Base-by-base conservation (phyloP, 1,140 invertebrate species). In the Delia radicum region DNA sequence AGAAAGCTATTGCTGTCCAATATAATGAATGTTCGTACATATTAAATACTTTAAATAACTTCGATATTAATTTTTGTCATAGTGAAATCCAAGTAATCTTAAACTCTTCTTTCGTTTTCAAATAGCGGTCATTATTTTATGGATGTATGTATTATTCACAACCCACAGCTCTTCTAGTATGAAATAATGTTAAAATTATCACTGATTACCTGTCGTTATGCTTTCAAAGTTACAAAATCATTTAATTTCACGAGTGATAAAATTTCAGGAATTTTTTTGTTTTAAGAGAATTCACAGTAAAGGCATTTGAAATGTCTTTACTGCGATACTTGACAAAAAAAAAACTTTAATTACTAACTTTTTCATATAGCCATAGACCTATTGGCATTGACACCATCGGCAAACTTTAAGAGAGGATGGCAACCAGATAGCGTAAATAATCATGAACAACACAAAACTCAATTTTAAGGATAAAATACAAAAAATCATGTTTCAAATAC, bases 231-330 rank as follows among this genome's bases (percentile, higher is more conserved):
- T 55, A 21, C n/a, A 55, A 55, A 55, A 21, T n/a, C 48, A 4
- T 55, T 55, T 21, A 55, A 55, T 55, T 55, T 55, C 48, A 55
- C 48, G 48, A 55, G n/a, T 55, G 48, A 55, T 55, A 55, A 55
- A 55, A 55, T 55, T 55, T 7, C n/a, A 55, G 48, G 48, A n/a
- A 55, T 55, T 55, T 55, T 55, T 55, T 21, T 55, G 48, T 55
- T 55, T 7, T 55, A 21, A 55, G 24, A 55, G n/a, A n/a, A n/a
- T n/a, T n/a, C n/a, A n/a, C n/a, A n/a, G n/a, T n/a, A n/a, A n/a
- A n/a, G n/a, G n/a, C n/a, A n/a, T n/a, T n/a, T n/a, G n/a, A n/a
- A n/a, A n/a, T n/a, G n/a, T n/a, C n/a, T n/a, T n/a, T n/a, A n/a
- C n/a, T n/a, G n/a, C n/a, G n/a, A n/a, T n/a, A n/a, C n/a, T n/a